A percentile compares a stretch with the other conserved stretches of the same genome.
These are phyloP conservation scores for Melolontha melolontha DNA, from an alignment of 2,888 invertebrate species.

Conservation along the genomic window DNA sequence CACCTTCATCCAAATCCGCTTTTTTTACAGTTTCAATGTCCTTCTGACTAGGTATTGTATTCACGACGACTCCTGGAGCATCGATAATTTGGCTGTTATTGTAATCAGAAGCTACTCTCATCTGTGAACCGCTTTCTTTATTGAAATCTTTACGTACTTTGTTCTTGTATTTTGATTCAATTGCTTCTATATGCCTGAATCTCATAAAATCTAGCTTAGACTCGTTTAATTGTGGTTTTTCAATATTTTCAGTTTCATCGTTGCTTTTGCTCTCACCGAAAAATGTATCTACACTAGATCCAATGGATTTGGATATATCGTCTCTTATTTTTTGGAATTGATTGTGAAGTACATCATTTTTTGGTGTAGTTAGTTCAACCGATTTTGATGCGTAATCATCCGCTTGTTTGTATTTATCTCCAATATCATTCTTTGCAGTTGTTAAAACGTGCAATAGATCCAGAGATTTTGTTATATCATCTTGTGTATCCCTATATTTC, in stretches of 20 bases:
- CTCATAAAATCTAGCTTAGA: slow-evolving; percentile 56
- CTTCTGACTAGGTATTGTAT: slow-evolving; percentile 17
- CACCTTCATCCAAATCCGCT: slow-evolving; percentile 19
- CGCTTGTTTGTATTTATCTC: slow-evolving; percentile 65
- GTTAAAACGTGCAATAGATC: slow-evolving; percentile 59
- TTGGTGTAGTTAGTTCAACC: slow-evolving; percentile 66
- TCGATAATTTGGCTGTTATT: slow-evolving; percentile 70
- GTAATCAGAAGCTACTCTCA: slow-evolving; percentile 67
- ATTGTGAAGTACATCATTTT: slow-evolving; percentile 67
- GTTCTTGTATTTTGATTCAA: slow-evolving; percentile 55
- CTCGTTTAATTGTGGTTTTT: slow-evolving; percentile 51
- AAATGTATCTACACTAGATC: slow-evolving; percentile 45
- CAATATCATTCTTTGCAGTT: slow-evolving; percentile 70
- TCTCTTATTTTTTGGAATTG: slow-evolving; percentile 65
- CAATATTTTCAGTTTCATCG: slow-evolving; percentile 47
- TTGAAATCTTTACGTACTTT: slow-evolving; percentile 58
- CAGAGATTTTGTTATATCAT: slow-evolving; percentile 56
- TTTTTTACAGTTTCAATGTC: slow-evolving; percentile 2
- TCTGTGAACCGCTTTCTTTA: slow-evolving; percentile 65
- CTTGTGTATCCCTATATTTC: slow-evolving; percentile 65
- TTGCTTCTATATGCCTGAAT: slow-evolving; percentile 55
- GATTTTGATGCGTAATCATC: slow-evolving; percentile 16
- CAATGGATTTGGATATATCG: slow-evolving; percentile 54
- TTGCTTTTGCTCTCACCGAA: slow-evolving; percentile 42
- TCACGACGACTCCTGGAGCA: slow-evolving; percentile 40